Conservation (phyloP, 2,113 vertebrate species). For the Phaetusa simplex region DNA sequence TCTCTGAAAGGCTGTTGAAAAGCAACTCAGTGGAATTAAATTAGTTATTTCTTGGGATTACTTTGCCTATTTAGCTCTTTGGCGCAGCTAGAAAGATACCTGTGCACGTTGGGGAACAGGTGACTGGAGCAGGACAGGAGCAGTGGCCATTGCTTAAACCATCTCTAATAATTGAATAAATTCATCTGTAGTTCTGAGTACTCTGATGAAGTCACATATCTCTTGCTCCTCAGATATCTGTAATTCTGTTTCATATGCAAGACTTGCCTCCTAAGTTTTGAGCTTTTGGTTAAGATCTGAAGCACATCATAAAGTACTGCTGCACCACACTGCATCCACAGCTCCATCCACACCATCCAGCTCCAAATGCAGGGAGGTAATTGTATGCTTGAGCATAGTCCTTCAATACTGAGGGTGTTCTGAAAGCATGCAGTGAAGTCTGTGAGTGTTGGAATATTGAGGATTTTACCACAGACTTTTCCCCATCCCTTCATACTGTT, state of each 20-base stretch:
- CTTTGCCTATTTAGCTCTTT: background rate
- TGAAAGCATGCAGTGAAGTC: background rate
- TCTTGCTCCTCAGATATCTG: background rate
- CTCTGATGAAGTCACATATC: background rate
- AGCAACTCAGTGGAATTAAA: background rate
- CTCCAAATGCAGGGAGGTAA: background rate
- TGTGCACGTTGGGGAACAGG: background rate
- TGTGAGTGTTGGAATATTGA: background rate
- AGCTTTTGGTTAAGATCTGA: background rate
- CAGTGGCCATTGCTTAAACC: background rate
- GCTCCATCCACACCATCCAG: background rate
- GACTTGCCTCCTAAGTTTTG: background rate
- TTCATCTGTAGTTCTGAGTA: background rate
- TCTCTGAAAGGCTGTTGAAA: background rate
- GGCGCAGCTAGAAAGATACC: background rate
- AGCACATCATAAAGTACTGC: background rate
- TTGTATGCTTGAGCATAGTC: background rate
- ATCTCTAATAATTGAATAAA: background rate
- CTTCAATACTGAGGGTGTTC: background rate
- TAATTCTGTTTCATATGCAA: background rate
- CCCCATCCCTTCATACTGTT: background rate
- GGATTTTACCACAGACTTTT: background rate
- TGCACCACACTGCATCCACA: background rate
- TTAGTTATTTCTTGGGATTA: background rate
- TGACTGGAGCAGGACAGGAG: background rate